Conservation (phyloP, 2,888 invertebrate species). For the Conistra vaccinii region DNA sequence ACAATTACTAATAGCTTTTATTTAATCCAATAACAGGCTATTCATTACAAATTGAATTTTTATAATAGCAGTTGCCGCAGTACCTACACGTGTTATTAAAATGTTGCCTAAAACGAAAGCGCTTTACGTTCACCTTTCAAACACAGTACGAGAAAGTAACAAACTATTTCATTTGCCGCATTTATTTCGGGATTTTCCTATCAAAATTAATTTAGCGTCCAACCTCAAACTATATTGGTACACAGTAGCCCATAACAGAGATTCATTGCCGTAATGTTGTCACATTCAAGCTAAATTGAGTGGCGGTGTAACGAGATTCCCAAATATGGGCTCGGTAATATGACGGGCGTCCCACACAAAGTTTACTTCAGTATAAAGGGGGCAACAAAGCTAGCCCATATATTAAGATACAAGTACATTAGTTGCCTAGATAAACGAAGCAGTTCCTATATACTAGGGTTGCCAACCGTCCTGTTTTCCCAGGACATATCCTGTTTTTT, state of each 20-base stretch:
- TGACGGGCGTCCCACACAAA: conserved; percentile 55
- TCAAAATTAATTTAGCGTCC: conserved; percentile 52
- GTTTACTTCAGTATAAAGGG: conserved; percentile 48
- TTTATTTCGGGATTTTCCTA: conserved; percentile 30
- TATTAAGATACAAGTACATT: conserved; percentile 52
- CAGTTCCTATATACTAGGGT: conserved; percentile 48
- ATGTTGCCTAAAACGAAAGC: not conserved
- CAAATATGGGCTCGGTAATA: conserved; percentile 61
- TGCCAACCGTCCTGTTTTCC: too few species aligned
- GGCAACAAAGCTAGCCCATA: conserved; percentile 42
- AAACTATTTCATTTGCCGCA: not conserved
- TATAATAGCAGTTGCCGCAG: not conserved
- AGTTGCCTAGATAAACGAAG: conserved; percentile 54
- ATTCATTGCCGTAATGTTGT: conserved; percentile 57
- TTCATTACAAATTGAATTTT: not conserved
- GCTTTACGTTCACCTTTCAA: not conserved
- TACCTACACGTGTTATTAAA: not conserved
- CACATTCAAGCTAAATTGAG: conserved; percentile 56
- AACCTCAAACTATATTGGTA: conserved; percentile 38
- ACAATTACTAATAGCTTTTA: not conserved
- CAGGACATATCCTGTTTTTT: too few species aligned
- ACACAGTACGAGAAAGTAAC: not conserved
- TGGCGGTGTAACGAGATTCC: conserved; percentile 57
- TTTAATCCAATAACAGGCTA: not conserved
- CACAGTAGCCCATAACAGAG: conserved; percentile 49